Evolutionary conservation across 2,797 vertebrate species (phyloP), one percentile per base, ranked within the genome.

Genomic region (Thripadectes ignobilis): DNA sequence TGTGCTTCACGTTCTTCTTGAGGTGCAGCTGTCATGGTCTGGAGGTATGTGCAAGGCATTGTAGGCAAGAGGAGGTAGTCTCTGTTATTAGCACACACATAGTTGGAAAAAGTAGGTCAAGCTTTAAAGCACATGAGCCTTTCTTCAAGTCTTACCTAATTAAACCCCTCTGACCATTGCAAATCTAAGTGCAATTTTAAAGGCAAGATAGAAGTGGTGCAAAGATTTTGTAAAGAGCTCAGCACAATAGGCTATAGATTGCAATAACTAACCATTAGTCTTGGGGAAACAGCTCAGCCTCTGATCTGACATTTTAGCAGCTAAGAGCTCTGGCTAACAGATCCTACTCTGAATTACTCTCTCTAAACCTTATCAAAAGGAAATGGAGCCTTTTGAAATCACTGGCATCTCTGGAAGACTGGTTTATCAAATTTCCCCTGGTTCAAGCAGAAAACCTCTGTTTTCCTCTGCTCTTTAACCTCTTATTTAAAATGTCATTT

Each of bases 401-500:
- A 7, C 91, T 95, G 90, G 90, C 93, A 94, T 96, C 93, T 96
- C 90, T 95, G 81, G 82, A 95, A 96, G 89, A 92, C 83, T 89
- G 87, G 72, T 96, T 97, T 97, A 97, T 97, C 96, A 94, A 88
- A 96, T 97, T 97, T 97, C 96, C 95, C 96, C 81, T 27, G 21
- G 92, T 93, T 92, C 62, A 97, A 93, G 74, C 91, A 90, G 79
- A 94, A 89, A 96, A 95, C 81, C 91, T 94, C 97, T 87, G 73
- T 96, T 96, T 93, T 95, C 81, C 51, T 86, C 82, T 95, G 95
- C 96, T 96, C 97, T 97, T 95, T 86, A 96, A 97, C 97, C 97
- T 97, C 93, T 52, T 78, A 97, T 95, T 96, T 96, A 95, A 97
- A 97, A 97, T 81, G 95, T 92, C 94, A 81, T 97, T 97, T 97